Evolutionary conservation across 2,797 vertebrate species (phyloP).

Genomic region (Oceanodroma leucorhoa): DNA sequence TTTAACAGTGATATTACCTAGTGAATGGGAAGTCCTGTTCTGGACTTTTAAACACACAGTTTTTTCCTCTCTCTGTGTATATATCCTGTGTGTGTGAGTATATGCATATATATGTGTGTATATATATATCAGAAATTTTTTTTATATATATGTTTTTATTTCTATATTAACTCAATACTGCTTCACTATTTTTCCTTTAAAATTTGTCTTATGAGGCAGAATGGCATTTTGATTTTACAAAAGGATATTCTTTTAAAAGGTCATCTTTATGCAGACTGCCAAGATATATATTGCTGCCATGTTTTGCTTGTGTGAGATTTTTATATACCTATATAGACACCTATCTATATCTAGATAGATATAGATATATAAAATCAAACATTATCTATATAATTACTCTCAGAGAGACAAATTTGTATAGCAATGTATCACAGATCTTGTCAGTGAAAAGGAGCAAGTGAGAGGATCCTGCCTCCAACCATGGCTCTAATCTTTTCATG

Average conservation of each 20-base stretch:
- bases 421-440: not conserved
- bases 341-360: not conserved
- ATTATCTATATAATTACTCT: not conserved
- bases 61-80: not conserved
- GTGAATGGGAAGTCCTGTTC: not conserved
- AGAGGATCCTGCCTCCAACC: not conserved
- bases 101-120: fast-evolving
- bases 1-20: not conserved
- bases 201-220: not conserved
- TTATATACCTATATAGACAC: not conserved
- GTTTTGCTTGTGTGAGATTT: not conserved
- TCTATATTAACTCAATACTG: not conserved
- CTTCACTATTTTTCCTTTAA: not conserved
- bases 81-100: not conserved
- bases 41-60: not conserved
- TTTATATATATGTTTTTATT: not conserved
- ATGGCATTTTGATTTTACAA: not conserved
- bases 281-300: not conserved
- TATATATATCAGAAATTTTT: not conserved
- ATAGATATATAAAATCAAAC: not conserved
- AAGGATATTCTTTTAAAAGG: not conserved
- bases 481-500: not conserved
- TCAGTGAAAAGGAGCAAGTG: not conserved
- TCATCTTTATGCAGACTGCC: not conserved
- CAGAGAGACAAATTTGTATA: not conserved